Conservation (phyloP, 2,797 vertebrate species). For the Glyptemys insculpta region DNA sequence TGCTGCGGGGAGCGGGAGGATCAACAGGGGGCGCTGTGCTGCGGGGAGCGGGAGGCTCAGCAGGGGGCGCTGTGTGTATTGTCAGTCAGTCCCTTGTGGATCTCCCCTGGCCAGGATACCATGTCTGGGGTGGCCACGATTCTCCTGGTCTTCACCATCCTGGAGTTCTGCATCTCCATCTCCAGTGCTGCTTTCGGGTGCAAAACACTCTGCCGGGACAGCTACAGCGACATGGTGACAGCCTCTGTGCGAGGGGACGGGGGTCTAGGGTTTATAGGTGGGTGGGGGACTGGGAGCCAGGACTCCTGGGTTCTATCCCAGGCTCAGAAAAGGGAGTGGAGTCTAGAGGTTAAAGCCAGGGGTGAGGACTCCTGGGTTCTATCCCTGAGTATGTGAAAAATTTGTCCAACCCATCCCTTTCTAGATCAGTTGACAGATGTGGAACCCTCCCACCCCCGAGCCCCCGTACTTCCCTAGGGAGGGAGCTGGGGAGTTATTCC, state of each 20-base stretch:
- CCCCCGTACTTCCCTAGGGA: neutral
- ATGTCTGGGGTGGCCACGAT: neutral
- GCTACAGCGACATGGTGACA: neutral
- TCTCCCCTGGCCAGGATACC: neutral
- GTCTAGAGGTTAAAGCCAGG: no score
- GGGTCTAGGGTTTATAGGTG: neutral
- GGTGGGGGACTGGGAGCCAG: neutral
- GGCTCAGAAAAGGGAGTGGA: neutral
- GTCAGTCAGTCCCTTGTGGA: neutral
- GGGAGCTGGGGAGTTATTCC: neutral
- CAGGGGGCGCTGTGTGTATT: neutral
- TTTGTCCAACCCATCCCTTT: neutral
- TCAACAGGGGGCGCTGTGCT: neutral
- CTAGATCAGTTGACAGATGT: neutral
- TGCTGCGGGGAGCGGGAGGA: no score
- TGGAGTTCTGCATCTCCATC: constrained; percentile 31
- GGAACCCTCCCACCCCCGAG: no score
- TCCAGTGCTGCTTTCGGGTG: constrained; percentile 9
- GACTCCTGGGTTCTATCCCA: neutral
- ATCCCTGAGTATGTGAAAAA: neutral
- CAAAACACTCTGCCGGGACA: neutral
- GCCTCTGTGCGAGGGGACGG: neutral
- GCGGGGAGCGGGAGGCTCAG: no score
- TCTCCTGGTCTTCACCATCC: constrained; percentile 1
- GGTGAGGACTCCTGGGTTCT: neutral